Evolutionary conservation across 2,797 vertebrate genomes (phyloP).

Genomic region (Pteronotus mesoamericanus): DNA sequence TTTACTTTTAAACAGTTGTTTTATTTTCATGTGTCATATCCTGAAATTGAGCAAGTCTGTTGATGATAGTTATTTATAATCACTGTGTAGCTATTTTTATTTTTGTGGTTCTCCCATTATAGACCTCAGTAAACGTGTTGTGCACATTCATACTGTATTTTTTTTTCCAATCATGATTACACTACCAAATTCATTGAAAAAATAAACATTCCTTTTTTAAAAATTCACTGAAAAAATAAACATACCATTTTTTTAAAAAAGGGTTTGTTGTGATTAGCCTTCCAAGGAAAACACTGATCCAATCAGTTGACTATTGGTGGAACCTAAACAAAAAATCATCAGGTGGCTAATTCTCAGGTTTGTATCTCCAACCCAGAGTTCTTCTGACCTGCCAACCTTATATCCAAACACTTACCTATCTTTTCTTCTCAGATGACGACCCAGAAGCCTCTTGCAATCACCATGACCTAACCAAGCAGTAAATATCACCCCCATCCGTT

Average conservation of each 20-base stretch:
- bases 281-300: not conserved
- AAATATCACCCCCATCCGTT: not conserved
- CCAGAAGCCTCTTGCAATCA: not conserved
- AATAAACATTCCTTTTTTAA: not conserved
- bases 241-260: not conserved
- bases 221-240: not conserved
- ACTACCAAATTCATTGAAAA: not conserved
- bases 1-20: not conserved
- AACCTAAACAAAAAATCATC: not conserved
- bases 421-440: not conserved
- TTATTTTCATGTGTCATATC: not conserved
- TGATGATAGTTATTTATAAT: not conserved
- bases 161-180: not conserved
- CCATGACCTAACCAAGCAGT: not conserved
- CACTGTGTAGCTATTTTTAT: not conserved
- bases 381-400: not conserved
- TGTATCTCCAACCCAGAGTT: not conserved
- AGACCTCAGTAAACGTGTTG: not conserved
- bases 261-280: not conserved
- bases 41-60: not conserved
- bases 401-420: not conserved
- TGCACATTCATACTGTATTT: not conserved
- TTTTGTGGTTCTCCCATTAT: not conserved
- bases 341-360: not conserved
- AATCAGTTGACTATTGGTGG: not conserved